Base-by-base conservation (phyloP, 2,888 invertebrate species). In the Candidula unifasciata region DNA sequence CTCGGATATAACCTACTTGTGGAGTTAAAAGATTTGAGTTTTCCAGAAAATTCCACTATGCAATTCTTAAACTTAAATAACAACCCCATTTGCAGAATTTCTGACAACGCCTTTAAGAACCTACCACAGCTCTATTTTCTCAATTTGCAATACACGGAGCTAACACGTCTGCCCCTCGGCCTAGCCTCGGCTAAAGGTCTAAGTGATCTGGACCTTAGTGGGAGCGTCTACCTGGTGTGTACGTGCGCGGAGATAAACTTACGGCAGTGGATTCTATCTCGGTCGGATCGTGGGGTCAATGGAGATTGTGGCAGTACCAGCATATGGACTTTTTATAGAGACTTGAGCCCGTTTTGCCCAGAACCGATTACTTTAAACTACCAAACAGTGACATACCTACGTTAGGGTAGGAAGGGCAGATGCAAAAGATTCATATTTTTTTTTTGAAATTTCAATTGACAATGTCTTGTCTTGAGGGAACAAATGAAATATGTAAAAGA, bases 211-310 rank as follows among this genome's bases (percentile, higher is more conserved):
- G 74, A 74, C 21, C 30, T 74, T 18, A 30, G 54, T 5, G 74
- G 74, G 1, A 74, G 74, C 74, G 0, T 3, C 3, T 3, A 18
- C 16, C n/a, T 74, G 3, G 54, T 74, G 2, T 74, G 74, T 33
- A 74, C 74, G 21, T 74, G 74, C 54, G 5, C 30, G 30, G 74
- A 74, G 33, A 54, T 54, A 30, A 54, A 18, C 54, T 74, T 74
- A 18, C 8, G n/a, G 5, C 18, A 3, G 5, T 54, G 54, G 74
- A 54, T 74, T 21, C 18, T 30, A 27, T 54, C 30, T 0, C 3
- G 52, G 30, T 18, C 16, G 2, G n/a, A 3, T 0, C 8, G 30
- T 3, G 54, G 8, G 27, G 54, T 74, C 3, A 2, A 5, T 21
- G 74, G 74, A 0, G 33, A 74, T 30, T 74, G 74, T 21, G 74